Evolutionary conservation across 2,888 invertebrate species (phyloP).

Genomic region (Caenorhabditis japonica): DNA sequence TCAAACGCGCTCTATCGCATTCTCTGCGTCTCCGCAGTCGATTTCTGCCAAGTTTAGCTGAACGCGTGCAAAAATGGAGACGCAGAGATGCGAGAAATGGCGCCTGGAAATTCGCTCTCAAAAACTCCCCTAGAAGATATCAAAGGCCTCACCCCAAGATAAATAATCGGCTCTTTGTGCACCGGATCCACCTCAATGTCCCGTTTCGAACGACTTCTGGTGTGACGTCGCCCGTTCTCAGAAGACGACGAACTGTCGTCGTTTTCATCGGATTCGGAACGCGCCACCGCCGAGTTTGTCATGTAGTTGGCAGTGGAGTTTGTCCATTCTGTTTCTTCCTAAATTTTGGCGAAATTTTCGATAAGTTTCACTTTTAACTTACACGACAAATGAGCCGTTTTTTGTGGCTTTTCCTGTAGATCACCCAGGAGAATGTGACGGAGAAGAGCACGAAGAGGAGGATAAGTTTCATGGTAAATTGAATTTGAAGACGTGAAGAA

Average conservation of each 20-base stretch:
- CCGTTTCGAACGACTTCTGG: slow-evolving; percentile 24
- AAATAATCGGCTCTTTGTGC: slow-evolving; percentile 63
- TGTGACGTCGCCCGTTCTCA: slow-evolving; percentile 13
- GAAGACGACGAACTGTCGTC: slow-evolving; percentile 16
- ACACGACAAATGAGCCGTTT: slow-evolving; percentile 61
- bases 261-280: slow-evolving; percentile 31
- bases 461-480: slow-evolving; percentile 34
- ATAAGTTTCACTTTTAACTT: neutral
- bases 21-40: too few species aligned
- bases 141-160: slow-evolving; percentile 60
- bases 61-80: too few species aligned
- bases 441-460: slow-evolving; percentile 31
- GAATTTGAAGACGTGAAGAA: slow-evolving; percentile 10
- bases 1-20: too few species aligned
- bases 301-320: slow-evolving; percentile 33
- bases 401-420: slow-evolving; percentile 64
- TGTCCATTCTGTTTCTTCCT: slow-evolving; percentile 65
- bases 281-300: slow-evolving; percentile 40
- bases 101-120: too few species aligned
- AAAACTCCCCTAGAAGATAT: too few species aligned
- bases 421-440: slow-evolving; percentile 58
- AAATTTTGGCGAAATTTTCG: neutral
- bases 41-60: too few species aligned
- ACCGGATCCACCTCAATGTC: slow-evolving; percentile 62
- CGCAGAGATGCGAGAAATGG: too few species aligned